Evolutionary conservation across 2,888 invertebrate species (phyloP), one percentile per base, ranked within the genome.

Genomic region (Drosophila flavopinicola): DNA sequence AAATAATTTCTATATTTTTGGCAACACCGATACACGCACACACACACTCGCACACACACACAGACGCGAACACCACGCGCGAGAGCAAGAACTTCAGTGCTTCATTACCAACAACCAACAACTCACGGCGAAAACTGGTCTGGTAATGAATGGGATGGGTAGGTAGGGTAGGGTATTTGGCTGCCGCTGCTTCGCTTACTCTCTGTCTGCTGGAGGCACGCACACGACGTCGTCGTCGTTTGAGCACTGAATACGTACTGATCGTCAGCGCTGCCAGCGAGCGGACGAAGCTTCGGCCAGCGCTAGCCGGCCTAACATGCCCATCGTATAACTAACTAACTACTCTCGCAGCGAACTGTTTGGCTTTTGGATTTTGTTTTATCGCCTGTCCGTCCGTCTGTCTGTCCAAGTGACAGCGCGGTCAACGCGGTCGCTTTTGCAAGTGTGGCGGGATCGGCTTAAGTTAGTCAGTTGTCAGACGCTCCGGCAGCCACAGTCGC

Each of bases 181-280:
- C 52, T n/a, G n/a, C n/a, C n/a, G n/a, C 45, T 27, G 41, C 30
- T 56, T 66, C 54, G 49, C 47, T 54, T 48, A 48, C 69, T 53
- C 54, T 69, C 64, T 48, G 39, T 48, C 30, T 38, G 63, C 75
- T 75, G 78, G 82, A 80, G 48, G 66, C 59, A 54, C 57, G 75
- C 64, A 69, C 60, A 63, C 66, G 54, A 70, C 78, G 69, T 45
- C 42, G 37, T 54, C 47, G 53, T 63, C 67, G 66, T 42, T 61
- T 75, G 80, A 82, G 85, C 82, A 80, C 80, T 60, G 39, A 71
- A 85, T 52, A 51, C 70, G 85, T 82, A 80, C 80, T 80, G 80
- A 80, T 85, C 82, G 70, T 37, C 30, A 30, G 20, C 59, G 64
- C 35, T 35, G 56, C 20, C 39, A 42, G 23, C 66, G 41, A 52